A percentile compares a stretch with the other conserved stretches of the same genome.
Conservation (phyloP, 2,797 vertebrate species). For the Acanthurus leucopareius region DNA sequence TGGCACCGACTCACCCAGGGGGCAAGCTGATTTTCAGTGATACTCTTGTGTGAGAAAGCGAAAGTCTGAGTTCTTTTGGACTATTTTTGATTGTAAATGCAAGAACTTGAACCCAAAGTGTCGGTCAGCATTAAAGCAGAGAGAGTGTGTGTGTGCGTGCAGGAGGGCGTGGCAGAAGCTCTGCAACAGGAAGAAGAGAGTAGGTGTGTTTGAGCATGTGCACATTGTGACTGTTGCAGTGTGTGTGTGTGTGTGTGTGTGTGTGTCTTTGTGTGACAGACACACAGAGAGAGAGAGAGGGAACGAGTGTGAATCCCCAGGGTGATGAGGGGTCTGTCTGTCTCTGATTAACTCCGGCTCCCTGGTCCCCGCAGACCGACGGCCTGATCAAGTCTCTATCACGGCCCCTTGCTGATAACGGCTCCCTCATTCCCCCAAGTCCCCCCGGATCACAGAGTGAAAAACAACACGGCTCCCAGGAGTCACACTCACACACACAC, state of each 20-base stretch:
- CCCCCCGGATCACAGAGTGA: slow-evolving; percentile 78
- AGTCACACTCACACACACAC: slow-evolving; percentile 45
- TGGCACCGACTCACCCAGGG: background rate
- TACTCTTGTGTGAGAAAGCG: slow-evolving; percentile 27
- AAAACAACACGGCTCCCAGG: slow-evolving; percentile 83
- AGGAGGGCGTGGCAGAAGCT: slow-evolving; percentile 30
- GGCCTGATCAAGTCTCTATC: slow-evolving; percentile 85
- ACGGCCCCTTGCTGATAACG: slow-evolving; percentile 84
- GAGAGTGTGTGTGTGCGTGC: slow-evolving; percentile 21
- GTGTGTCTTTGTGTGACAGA: slow-evolving; percentile 32
- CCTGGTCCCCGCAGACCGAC: slow-evolving; percentile 80
- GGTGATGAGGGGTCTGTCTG: slow-evolving; percentile 83
- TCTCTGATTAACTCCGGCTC: slow-evolving; percentile 86
- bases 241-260: slow-evolving; percentile 7
- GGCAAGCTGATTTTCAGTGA: slow-evolving; percentile 10
- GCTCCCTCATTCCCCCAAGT: slow-evolving; percentile 76
- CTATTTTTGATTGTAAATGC: slow-evolving; percentile 16
- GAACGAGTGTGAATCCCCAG: slow-evolving; percentile 74
- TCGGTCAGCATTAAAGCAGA: background rate
- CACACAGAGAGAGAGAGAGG: slow-evolving; percentile 11
- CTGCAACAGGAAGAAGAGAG: slow-evolving; percentile 6
- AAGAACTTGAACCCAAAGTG: slow-evolving; percentile 8
- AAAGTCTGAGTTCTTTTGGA: background rate
- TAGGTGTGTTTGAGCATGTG: slow-evolving; percentile 27
- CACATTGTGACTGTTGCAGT: slow-evolving; percentile 40